Conservation (phyloP, 1,140 invertebrate genomes). For the Polypedilum vanderplanki region DNA sequence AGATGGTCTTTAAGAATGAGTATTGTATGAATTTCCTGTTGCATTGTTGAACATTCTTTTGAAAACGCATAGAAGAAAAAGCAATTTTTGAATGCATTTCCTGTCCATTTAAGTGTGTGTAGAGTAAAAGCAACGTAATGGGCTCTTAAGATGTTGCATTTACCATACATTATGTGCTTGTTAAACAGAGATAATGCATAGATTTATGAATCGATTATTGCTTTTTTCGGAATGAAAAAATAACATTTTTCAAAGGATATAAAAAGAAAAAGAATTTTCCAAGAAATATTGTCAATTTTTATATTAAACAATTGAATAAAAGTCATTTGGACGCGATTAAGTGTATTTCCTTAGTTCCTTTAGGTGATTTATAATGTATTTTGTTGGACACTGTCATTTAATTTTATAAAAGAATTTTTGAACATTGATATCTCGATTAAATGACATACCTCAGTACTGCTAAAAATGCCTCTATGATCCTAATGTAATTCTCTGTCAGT, state of each 20-base stretch:
- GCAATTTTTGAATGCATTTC: constrained; percentile 15
- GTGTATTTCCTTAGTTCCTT: no score
- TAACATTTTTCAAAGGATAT: neutral
- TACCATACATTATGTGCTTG: constrained; percentile 24
- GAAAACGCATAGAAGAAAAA: neutral
- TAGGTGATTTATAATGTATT: no score
- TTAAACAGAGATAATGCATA: neutral
- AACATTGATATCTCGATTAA: no score
- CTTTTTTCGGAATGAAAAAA: neutral
- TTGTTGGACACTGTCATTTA: no score
- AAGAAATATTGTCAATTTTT: neutral
- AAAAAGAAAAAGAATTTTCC: neutral
- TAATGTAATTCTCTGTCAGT: no score
- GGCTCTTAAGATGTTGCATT: constrained; percentile 11
- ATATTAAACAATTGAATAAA: no score
- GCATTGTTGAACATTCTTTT: neutral
- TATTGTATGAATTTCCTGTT: constrained; percentile 7
- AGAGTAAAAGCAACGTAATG: neutral
- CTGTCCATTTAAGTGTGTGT: constrained; percentile 14
- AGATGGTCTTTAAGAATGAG: neutral
- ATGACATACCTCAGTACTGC: no score
- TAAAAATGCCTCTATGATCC: no score
- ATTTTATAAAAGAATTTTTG: no score
- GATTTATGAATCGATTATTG: constrained; percentile 1
- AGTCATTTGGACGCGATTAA: no score